A percentile compares a stretch with the other conserved stretches of the same genome.
These are phyloP conservation scores for Stercorarius parasiticus DNA, from an alignment of 2,113 vertebrate genomes.

Conservation along the genomic window DNA sequence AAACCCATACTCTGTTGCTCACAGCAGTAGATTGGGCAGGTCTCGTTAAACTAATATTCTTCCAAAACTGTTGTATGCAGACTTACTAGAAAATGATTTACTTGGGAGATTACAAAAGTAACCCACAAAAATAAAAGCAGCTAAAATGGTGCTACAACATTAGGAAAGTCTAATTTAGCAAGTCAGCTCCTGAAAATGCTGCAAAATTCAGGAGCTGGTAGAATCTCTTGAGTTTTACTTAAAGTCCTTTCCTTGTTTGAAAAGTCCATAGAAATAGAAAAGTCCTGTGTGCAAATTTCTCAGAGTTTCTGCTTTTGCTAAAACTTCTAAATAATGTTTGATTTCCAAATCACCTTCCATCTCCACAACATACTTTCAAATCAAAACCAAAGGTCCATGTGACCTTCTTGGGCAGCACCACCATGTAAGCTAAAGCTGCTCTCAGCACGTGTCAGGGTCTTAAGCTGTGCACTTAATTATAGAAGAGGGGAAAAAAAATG, in stretches of 20 bases:
- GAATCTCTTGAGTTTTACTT: background rate
- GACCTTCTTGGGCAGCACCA: background rate
- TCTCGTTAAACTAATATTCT: background rate
- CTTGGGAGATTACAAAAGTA: background rate
- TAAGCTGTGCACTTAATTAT: conserved; percentile 41
- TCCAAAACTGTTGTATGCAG: background rate
- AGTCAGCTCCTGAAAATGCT: background rate
- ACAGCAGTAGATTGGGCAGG: background rate
- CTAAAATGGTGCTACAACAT: background rate
- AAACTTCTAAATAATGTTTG: background rate
- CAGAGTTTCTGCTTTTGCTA: background rate
- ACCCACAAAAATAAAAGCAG: background rate
- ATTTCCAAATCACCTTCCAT: background rate
- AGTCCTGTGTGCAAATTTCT: background rate
- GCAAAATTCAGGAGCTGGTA: background rate
- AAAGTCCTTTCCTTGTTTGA: background rate
- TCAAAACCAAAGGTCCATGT: background rate
- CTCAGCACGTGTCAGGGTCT: conserved; percentile 6
- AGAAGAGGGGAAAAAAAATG: background rate
- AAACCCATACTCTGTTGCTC: background rate
- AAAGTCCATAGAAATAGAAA: background rate
- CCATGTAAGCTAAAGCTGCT: background rate
- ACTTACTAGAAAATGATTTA: background rate
- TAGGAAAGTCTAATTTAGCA: background rate
- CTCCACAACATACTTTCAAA: background rate